Conservation (phyloP, 2,113 vertebrate genomes). For the Dendrocopos noguchii region DNA sequence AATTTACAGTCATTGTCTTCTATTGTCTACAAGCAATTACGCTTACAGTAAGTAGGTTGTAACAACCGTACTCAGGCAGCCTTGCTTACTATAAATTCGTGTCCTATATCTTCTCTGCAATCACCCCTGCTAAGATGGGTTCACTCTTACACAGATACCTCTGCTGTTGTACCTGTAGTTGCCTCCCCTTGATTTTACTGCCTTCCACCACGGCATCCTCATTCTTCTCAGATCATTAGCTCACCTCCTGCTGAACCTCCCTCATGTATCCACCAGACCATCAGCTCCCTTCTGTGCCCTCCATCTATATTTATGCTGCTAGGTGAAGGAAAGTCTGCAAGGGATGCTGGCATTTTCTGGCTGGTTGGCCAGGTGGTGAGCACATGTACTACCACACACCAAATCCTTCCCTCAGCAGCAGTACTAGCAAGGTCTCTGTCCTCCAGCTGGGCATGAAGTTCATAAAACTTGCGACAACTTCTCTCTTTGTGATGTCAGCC, state of each 20-base stretch:
- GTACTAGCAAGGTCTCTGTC: neutral
- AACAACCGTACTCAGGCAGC: neutral
- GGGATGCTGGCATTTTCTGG: neutral
- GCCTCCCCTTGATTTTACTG: neutral
- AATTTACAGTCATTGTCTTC: slow-evolving; percentile 55
- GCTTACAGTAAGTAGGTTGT: slow-evolving; percentile 38
- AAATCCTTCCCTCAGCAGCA: neutral
- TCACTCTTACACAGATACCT: neutral
- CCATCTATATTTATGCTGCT: neutral
- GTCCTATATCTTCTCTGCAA: slow-evolving; percentile 18
- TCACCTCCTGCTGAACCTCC: neutral
- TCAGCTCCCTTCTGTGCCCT: neutral
- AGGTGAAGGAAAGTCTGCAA: neutral
- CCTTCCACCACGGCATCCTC: neutral
- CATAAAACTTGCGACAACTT: neutral
- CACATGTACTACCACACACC: fast-evolving
- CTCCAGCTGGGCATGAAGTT: neutral
- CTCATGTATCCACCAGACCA: neutral
- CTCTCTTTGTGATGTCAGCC: neutral
- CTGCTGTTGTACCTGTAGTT: neutral
- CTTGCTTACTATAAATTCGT: neutral
- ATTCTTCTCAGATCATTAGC: neutral
- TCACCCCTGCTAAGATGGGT: neutral
- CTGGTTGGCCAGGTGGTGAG: neutral
- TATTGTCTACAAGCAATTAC: slow-evolving; percentile 54